Percentiles rank a stretch among this genome's conserved stretches.
phyloP scores from a whole-genome alignment of 2,888 invertebrate species.

The Alviniconcha strummeri region DNA sequence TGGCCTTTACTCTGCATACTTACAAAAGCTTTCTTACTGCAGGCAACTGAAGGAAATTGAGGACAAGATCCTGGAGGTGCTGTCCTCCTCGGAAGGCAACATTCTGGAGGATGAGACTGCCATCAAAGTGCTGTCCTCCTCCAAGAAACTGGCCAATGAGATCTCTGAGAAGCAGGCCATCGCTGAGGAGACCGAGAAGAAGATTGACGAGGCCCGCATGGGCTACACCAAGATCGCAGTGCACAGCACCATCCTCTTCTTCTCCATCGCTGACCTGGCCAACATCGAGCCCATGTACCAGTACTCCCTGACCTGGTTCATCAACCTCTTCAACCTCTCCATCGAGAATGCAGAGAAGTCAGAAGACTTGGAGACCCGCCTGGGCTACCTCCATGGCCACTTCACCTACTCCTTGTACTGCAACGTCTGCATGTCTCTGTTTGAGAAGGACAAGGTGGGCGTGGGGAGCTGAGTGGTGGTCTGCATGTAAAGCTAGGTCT shows the following conservation, averaged over 20 bases:
- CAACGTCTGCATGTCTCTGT: conserved; percentile 75
- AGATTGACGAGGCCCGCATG: conserved; percentile 74
- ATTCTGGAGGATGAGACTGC: conserved; percentile 76
- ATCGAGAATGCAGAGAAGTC: conserved; percentile 75
- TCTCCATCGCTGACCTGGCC: conserved; percentile 75
- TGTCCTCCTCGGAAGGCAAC: conserved; percentile 75
- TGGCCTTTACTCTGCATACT: too few relatives aligned
- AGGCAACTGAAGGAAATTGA: conserved; percentile 75
- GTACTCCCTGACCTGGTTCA: conserved; percentile 75
- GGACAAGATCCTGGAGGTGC: conserved; percentile 74
- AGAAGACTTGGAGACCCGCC: conserved; percentile 68
- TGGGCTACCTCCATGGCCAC: conserved; percentile 71
- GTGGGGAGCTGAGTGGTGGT: neutral
- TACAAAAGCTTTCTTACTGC: neutral
- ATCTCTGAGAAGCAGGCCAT: conserved; percentile 75
- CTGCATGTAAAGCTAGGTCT: too few relatives aligned
- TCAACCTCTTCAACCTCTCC: conserved; percentile 74
- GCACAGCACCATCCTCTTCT: conserved; percentile 75
- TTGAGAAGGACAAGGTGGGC: conserved; percentile 75
- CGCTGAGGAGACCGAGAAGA: conserved; percentile 74
- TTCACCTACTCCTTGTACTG: conserved; percentile 75
- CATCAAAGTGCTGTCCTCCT: conserved; percentile 74
- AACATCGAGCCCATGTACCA: conserved; percentile 76
- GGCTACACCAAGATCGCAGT: conserved; percentile 74
- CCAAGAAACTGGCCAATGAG: conserved; percentile 74